Conservation (phyloP, 2,113 vertebrate species). For the Holacanthus passer region DNA sequence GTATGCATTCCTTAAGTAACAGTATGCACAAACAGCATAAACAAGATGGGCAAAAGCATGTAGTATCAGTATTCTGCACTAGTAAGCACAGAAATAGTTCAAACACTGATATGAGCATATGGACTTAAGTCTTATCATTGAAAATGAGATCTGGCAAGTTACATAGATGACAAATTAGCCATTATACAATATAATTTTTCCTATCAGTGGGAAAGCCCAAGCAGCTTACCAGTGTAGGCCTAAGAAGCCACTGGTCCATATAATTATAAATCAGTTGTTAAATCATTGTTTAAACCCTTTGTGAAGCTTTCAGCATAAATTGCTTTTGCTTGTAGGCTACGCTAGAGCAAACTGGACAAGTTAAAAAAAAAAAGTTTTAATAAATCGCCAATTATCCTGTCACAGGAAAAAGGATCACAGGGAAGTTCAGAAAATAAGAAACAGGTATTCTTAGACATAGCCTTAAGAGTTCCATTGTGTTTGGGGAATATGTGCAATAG, state of each 20-base stretch:
- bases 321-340: neutral
- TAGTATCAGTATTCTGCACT: neutral
- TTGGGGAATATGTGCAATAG: neutral
- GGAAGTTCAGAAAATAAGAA: neutral
- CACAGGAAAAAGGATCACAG: constrained; percentile 7
- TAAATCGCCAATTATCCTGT: constrained; percentile 1
- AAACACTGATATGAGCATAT: neutral
- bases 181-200: neutral
- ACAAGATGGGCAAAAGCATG: neutral
- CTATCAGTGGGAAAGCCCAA: neutral
- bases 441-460: neutral
- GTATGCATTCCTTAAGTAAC: neutral
- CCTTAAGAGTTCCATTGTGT: neutral
- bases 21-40: neutral
- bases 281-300: neutral
- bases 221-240: neutral
- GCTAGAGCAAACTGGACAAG: constrained; percentile 2
- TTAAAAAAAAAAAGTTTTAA: neutral
- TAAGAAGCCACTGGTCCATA: neutral
- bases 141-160: constrained; percentile 15
- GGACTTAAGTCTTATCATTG: neutral
- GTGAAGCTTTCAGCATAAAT: constrained; percentile 19
- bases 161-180: constrained; percentile 18
- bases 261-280: constrained; percentile 7
- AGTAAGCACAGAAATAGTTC: neutral